These are phyloP conservation scores for Myiotriccus ornatus DNA, from an alignment of 2,797 vertebrate species.

Conservation along the genomic window DNA sequence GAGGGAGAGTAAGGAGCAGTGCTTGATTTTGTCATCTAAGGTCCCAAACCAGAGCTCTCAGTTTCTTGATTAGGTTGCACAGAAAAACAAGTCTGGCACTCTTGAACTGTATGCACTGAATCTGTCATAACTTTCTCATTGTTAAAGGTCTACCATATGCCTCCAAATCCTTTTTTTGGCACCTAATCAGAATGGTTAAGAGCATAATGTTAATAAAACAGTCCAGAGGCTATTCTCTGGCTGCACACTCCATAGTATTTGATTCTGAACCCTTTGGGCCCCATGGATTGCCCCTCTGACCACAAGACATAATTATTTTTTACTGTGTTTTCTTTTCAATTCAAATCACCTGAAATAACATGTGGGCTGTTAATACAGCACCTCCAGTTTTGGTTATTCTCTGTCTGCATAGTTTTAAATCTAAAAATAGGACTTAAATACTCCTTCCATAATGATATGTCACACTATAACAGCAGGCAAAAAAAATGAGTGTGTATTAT, in stretches of 20 bases:
- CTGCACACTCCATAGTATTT: neutral
- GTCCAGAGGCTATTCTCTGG: neutral
- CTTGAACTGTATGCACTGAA: neutral
- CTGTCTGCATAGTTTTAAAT: neutral
- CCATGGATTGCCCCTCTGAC: neutral
- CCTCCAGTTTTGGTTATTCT: neutral
- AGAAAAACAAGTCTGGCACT: neutral
- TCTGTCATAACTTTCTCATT: neutral
- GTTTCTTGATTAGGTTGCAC: neutral
- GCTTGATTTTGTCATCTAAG: neutral
- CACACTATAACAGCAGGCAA: neutral
- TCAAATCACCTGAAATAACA: neutral
- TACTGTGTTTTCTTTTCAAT: neutral
- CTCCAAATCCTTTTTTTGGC: neutral
- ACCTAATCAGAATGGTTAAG: neutral
- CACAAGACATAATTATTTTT: neutral
- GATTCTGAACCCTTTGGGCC: neutral
- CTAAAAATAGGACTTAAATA: constrained; percentile 31
- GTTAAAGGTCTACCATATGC: neutral
- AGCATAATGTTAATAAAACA: neutral
- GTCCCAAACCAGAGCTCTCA: neutral
- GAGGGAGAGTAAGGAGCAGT: neutral
- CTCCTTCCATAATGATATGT: neutral
- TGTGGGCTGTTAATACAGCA: neutral
- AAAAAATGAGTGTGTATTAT: neutral